These are phyloP conservation scores for Cottoperca gobio DNA, from an alignment of 2,797 vertebrate genomes.

Conservation along the genomic window DNA sequence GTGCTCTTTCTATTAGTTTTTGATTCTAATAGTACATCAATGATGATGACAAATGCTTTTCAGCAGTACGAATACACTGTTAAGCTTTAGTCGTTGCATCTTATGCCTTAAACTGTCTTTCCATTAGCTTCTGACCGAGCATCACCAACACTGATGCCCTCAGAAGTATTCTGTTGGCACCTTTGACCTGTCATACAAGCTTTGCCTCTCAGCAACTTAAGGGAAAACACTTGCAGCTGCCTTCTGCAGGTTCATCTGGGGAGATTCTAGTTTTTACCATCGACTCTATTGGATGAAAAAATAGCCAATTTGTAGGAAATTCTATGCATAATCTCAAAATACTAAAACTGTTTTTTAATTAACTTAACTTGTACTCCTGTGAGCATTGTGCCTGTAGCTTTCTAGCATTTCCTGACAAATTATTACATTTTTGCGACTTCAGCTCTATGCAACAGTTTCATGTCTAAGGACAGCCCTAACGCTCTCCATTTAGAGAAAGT, in stretches of 20 bases:
- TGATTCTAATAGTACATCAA: conserved; percentile 85
- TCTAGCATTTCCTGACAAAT: neutral
- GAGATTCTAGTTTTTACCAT: neutral
- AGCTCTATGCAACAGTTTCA: neutral
- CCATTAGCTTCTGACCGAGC: conserved; percentile 1
- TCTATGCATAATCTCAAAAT: neutral
- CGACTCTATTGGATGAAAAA: neutral
- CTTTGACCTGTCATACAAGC: neutral
- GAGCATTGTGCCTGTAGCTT: neutral
- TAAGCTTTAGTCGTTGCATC: neutral
- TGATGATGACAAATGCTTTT: conserved; percentile 82
- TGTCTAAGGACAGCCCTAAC: neutral
- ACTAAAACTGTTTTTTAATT: neutral
- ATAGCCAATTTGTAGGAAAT: neutral
- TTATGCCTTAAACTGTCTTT: neutral
- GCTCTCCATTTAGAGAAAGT: neutral
- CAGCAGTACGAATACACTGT: neutral
- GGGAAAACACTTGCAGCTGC: neutral
- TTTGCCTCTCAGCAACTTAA: neutral
- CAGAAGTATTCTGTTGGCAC: too few species aligned
- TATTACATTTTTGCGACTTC: neutral
- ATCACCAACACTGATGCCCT: neutral
- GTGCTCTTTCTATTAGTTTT: conserved; percentile 61
- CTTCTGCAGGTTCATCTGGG: neutral
- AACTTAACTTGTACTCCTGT: neutral